Evolutionary conservation across 2,113 vertebrate genomes (phyloP), one percentile per base, ranked within the genome.

Genomic region (Myotis brandtii): DNA sequence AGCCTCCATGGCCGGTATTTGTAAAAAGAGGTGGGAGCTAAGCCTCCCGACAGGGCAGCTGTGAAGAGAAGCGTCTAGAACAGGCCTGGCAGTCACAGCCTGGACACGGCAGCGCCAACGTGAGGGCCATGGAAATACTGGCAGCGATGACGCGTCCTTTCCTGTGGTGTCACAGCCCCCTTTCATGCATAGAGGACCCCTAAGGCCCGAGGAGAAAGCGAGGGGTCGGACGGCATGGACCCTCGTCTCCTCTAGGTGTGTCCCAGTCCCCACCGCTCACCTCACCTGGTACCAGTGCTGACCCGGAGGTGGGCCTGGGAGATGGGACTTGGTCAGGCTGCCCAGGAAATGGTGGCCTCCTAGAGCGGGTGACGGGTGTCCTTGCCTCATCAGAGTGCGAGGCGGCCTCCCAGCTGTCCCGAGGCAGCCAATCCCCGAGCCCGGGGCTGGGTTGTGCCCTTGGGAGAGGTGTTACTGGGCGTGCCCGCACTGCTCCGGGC

Each of bases 71-170:
- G 13, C 16, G 43, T 16, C 8, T 5, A 2, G 59, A 27, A 13
- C 16, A 11, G 50, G n/a, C 52, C 82, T 18, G 23, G 21, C 13
- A 1, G 48, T 16, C 32, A 10, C 18, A 2, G 3, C 46, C 85
- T 1, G 10, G 27, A 46, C 72, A 0, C 2, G 8, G 62, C 12
- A 9, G 52, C 50, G 3, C 37, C 8, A 2, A 5, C 0, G 0
- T 4, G 48, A 43, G 27, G 40, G 7, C 6, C 8, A 2, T 3
- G 21, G 17, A 14, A 50, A 32, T 2, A 0, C 17, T 3, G 30
- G 1, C n/a, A 3, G 27, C 5, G 8, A 13, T 7, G n/a, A 73
- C 2, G 23, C 1, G 0, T 50, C 37, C 21, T 16, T 20, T 54
- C 34, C 64, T 23, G 14, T 1, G n/a, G 69, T 14, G 1, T 10